Base-by-base conservation (phyloP, 2,797 vertebrate genomes). In the Phyllotis vaccarum region DNA sequence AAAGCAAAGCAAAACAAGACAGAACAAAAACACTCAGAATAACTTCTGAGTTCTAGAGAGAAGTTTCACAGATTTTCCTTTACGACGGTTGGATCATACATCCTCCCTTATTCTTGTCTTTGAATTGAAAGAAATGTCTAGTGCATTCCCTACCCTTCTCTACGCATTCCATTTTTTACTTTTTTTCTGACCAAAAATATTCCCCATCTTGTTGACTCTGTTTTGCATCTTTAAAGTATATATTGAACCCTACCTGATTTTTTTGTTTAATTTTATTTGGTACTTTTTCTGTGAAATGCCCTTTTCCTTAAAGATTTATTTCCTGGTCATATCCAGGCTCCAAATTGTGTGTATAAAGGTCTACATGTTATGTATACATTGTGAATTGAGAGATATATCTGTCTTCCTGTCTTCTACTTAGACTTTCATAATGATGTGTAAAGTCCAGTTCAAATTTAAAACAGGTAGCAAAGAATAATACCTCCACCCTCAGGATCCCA, bases 261-360 rank as follows among this genome's bases (percentile, higher is more conserved):
- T 75, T 49, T 49, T n/a, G n/a, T n/a, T 24, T 2, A 76, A 60
- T 60, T 91, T 64, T 72, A 21, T 92, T 91, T 68, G 27, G 9
- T 46, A 12, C 4, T 58, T 96, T 97, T 91, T 58, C 43, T 24
- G 78, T 43, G 93, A 88, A 97, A 81, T 90, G 85, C 56, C 54
- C 1, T 76, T 78, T 91, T 82, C 54, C 22, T 7, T 74, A 27
- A 92, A 66, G 7, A 64, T 68, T 2, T 46, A 60, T 66, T 52
- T 6, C 16, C 12, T 92, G 22, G 29, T 80, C 17, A 66, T 60
- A 78, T 5, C 3, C 81, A 19, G 49, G 7, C 8, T 94, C 11
- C 54, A 27, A 29, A 56, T 3, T 68, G 34, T 68, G 2, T 82
- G 16, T 16, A 40, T 21, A 46, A 64, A 91, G 14, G 27, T 6